A percentile compares a stretch with the other conserved stretches of the same genome.
These are phyloP conservation scores for human DNA, from an alignment of 2,113 vertebrate genomes.

Conservation along the genomic window GRCh38 chr5:96648501-96649000, in stretches of 20 bases:
- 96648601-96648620: neutral
- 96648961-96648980: neutral
- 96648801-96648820: neutral
- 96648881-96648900: neutral
- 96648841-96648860: neutral
- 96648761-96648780: neutral
- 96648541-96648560: neutral
- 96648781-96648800: neutral
- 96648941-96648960: neutral
- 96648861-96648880: neutral
- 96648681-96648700: neutral
- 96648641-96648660: neutral
- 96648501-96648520: too few relatives aligned
- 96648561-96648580: neutral
- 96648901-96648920: neutral
- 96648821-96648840: neutral
- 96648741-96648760: neutral
- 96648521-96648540: too few relatives aligned
- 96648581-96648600: neutral
- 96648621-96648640: neutral
- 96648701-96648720: neutral
- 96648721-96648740: neutral
- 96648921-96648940: neutral
- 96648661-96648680: neutral
- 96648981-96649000: neutral